These are phyloP conservation scores for Illadopsis cleaveri DNA, from an alignment of 2,113 vertebrate genomes.

Conservation along the genomic window DNA sequence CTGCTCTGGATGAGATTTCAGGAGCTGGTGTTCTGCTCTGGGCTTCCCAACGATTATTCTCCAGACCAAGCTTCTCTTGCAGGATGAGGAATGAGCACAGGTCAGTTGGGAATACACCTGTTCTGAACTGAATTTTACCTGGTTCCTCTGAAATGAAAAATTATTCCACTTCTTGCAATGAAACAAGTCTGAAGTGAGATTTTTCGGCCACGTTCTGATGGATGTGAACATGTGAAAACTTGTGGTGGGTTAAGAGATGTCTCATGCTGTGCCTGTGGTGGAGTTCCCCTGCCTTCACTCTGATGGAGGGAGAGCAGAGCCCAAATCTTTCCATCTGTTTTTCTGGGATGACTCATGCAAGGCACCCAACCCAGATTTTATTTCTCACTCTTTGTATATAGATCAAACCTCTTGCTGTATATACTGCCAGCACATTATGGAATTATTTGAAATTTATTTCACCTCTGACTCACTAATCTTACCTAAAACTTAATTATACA, in stretches of 20 bases:
- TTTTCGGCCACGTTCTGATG: background rate
- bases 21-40: background rate
- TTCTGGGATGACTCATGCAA: background rate
- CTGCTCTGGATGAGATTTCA: background rate
- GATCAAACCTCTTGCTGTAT: background rate
- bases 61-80: background rate
- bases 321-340: background rate
- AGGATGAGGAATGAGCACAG: background rate
- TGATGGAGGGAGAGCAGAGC: background rate
- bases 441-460: slow-evolving; percentile 15
- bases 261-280: background rate
- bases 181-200: background rate
- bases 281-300: background rate
- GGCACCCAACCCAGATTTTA: background rate
- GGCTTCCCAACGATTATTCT: background rate
- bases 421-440: background rate
- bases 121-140: background rate
- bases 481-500: background rate
- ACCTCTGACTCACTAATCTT: background rate
- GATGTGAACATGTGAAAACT: background rate
- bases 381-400: background rate
- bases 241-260: background rate
- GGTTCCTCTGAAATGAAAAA: background rate
- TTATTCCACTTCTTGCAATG: background rate
- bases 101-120: background rate